Evolutionary conservation across 2,888 invertebrate genomes (phyloP).

Genomic region (Labia minor): DNA sequence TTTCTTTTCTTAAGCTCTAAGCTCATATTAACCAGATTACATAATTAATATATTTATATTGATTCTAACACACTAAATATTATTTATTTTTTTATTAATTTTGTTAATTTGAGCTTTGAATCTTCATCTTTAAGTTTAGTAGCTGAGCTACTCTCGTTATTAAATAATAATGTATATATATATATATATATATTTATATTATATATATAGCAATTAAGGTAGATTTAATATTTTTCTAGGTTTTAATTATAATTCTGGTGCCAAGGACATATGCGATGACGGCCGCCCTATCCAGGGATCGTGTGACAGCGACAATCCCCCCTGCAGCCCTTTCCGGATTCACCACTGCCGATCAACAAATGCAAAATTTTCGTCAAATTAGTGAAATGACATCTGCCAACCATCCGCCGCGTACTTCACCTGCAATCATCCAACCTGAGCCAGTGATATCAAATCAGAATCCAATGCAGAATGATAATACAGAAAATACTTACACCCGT

Average conservation of each 20-base stretch:
- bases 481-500: constrained; percentile 30
- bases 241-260: constrained; percentile 53
- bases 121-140: too few species aligned
- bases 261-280: constrained; percentile 59
- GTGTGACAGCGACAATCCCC: constrained; percentile 35
- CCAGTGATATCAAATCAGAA: background rate
- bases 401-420: background rate
- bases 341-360: constrained; percentile 3
- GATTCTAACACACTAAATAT: too few species aligned
- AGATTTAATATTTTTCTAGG: constrained; percentile 27
- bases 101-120: too few species aligned
- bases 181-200: too few species aligned
- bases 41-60: too few species aligned
- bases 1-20: too few species aligned
- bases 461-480: constrained; percentile 14
- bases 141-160: too few species aligned
- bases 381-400: background rate
- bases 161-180: too few species aligned
- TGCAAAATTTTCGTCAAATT: background rate
- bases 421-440: background rate
- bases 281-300: constrained; percentile 49
- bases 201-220: too few species aligned
- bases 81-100: too few species aligned
- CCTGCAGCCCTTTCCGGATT: constrained; percentile 25
- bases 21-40: too few species aligned